Conservation (phyloP, 2,797 vertebrate genomes). For the Enteromius argenteus region DNA sequence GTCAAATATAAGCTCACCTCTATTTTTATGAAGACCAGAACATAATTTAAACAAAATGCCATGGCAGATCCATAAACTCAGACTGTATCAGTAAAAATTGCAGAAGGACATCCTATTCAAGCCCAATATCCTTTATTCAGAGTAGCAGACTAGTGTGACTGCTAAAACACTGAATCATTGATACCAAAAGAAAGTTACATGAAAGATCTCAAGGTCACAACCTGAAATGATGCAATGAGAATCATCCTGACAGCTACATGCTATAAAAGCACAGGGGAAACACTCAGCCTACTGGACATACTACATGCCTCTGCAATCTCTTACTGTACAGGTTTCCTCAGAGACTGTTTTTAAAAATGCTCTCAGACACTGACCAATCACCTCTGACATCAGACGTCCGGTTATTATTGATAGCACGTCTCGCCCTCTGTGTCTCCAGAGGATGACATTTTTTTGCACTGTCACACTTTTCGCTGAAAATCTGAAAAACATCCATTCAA, state of each 20-base stretch:
- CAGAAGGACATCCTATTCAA: background rate
- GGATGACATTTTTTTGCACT: background rate
- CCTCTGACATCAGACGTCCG: slow-evolving; percentile 6
- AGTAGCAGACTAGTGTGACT: background rate
- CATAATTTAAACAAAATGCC: no score
- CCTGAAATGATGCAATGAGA: slow-evolving; percentile 12
- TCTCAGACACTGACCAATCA: slow-evolving; percentile 9
- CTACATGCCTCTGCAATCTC: background rate
- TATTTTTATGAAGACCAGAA: no score
- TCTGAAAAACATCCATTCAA: background rate
- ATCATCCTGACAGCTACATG: slow-evolving; percentile 17
- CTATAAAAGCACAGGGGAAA: slow-evolving; percentile 30
- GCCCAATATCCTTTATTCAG: background rate
- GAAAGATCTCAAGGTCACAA: slow-evolving; percentile 25
- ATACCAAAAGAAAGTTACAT: background rate
- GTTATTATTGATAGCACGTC: slow-evolving; percentile 35
- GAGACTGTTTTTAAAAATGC: slow-evolving; percentile 24
- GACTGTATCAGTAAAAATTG: background rate
- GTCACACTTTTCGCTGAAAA: background rate
- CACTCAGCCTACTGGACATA: slow-evolving; percentile 1
- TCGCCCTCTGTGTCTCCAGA: background rate
- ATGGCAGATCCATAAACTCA: no score
- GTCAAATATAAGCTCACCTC: background rate
- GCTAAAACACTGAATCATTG: background rate
- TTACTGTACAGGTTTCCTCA: slow-evolving; percentile 30